Percentiles rank a stretch among this genome's conserved stretches.
phyloP scores from a whole-genome alignment of 2,113 vertebrate genomes.

The Murina feae region DNA sequence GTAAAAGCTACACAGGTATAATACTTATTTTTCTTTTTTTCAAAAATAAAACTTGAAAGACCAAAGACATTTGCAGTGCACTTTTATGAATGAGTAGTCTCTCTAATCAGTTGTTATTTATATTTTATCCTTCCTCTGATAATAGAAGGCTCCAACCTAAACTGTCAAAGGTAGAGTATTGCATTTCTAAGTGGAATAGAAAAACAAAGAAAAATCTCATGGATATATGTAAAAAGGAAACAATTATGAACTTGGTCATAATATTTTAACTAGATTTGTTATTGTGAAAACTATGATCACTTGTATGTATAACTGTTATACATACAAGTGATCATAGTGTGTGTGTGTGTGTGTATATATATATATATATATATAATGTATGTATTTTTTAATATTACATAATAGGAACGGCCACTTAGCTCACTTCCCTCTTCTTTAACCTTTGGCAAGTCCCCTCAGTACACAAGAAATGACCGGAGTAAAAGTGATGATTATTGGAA shows the following conservation, averaged over 20 bases:
- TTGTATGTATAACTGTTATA: not conserved
- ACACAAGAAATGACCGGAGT: not conserved
- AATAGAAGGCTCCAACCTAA: not conserved
- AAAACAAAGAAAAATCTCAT: not conserved
- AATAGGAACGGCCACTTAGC: not conserved
- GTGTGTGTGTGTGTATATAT: no score
- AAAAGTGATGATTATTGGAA: not conserved
- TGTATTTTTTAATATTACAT: not conserved
- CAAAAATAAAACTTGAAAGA: not conserved
- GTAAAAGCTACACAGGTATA: not conserved
- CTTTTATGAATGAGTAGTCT: not conserved
- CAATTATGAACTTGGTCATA: not conserved
- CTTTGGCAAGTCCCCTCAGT: not conserved
- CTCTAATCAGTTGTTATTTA: not conserved
- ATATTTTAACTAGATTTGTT: not conserved
- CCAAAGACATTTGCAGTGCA: no score
- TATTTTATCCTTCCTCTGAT: not conserved
- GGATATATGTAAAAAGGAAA: not conserved
- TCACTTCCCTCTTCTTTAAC: not conserved
- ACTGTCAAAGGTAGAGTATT: not conserved
- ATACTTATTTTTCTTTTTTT: not conserved
- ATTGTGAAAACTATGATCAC: not conserved
- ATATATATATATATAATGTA: no score
- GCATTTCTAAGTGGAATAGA: not conserved
- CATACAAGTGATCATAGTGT: no score